phyloP scores from a whole-genome alignment of 2,113 vertebrate genomes.

The Mugil cephalus region DNA sequence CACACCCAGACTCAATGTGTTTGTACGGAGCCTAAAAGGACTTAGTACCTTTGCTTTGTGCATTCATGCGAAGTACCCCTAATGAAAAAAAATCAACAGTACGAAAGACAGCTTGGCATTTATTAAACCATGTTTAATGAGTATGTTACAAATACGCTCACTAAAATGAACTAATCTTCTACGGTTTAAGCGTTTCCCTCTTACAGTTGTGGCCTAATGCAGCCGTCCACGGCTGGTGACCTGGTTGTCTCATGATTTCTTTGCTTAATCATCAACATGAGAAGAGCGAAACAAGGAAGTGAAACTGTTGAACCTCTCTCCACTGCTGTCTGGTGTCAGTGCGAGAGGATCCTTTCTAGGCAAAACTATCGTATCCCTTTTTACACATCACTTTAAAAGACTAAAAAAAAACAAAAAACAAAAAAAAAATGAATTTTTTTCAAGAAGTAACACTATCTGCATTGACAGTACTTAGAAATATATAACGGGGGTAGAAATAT shows the following conservation, averaged over 20 bases:
- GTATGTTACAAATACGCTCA: conserved; percentile 41
- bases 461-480: conserved; percentile 34
- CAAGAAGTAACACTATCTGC: conserved; percentile 21
- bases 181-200: conserved; percentile 18
- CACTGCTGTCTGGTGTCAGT: neutral
- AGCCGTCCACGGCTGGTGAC: neutral
- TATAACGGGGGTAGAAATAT: conserved; percentile 22
- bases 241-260: neutral
- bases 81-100: conserved; percentile 4
- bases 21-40: neutral
- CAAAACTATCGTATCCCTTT: too few species aligned
- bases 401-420: too few species aligned
- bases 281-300: neutral
- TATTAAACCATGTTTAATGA: conserved; percentile 28
- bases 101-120: neutral
- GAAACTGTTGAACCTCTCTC: neutral
- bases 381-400: too few species aligned
- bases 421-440: too few species aligned
- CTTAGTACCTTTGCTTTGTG: neutral
- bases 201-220: conserved; percentile 10
- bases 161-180: conserved; percentile 19
- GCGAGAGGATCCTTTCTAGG: conserved; percentile 6
- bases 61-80: too few species aligned
- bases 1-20: neutral
- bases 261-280: conserved; percentile 15